These are phyloP conservation scores for Microcaecilia unicolor DNA, from an alignment of 2,797 vertebrate species.

Conservation along the genomic window DNA sequence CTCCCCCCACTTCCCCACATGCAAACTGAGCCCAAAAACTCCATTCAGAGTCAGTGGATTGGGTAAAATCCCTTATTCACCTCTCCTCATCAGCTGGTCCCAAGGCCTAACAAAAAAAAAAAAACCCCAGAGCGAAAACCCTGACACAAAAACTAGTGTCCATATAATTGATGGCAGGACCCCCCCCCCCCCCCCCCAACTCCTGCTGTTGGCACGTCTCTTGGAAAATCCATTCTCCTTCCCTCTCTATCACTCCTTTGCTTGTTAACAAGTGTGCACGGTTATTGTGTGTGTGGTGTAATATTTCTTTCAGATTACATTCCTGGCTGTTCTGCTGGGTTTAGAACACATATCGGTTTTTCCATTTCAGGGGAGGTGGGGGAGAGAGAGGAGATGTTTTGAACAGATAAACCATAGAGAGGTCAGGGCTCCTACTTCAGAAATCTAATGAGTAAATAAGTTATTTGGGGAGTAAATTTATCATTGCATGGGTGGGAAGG, in stretches of 20 bases:
- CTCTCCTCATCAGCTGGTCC: slow-evolving; percentile 27
- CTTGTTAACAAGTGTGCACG: slow-evolving; percentile 30
- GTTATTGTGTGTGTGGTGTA: slow-evolving; percentile 10
- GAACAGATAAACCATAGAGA: too few relatives aligned
- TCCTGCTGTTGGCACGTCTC: slow-evolving; percentile 17
- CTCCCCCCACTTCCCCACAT: too few relatives aligned
- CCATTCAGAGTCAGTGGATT: slow-evolving; percentile 56
- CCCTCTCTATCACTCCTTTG: slow-evolving; percentile 5
- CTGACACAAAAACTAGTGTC: too few relatives aligned
- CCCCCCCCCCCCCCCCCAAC: slow-evolving; percentile 6
- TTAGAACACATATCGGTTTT: slow-evolving; percentile 1
- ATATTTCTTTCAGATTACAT: slow-evolving; percentile 20
- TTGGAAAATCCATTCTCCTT: slow-evolving; percentile 6
- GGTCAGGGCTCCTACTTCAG: too few relatives aligned
- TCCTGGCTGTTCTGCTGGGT: slow-evolving; percentile 1
- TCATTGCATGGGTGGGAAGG: too few relatives aligned
- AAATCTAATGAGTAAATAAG: too few relatives aligned
- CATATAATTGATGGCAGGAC: slow-evolving; percentile 32
- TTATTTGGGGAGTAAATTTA: too few relatives aligned
- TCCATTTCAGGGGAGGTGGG: too few relatives aligned
- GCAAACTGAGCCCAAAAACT: slow-evolving; percentile 30
- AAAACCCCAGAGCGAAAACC: slow-evolving; percentile 21
- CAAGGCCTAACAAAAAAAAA: slow-evolving; percentile 26
- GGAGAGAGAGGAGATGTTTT: too few relatives aligned
- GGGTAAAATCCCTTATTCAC: slow-evolving; percentile 55